Evolutionary conservation across 2,797 vertebrate genomes (phyloP).

Genomic region (Falco peregrinus): DNA sequence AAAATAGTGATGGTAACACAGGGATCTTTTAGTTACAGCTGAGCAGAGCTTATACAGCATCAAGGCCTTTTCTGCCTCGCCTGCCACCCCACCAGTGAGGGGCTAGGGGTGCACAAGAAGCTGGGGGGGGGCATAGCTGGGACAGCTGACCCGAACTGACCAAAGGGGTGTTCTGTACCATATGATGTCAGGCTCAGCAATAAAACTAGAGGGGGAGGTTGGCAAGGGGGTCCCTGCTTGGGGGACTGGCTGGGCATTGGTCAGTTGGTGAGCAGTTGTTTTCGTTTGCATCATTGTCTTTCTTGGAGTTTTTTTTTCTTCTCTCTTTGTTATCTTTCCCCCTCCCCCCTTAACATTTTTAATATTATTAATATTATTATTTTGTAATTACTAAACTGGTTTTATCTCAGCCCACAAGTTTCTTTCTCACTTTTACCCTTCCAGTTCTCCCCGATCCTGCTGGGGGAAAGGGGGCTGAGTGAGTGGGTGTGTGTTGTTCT

Average conservation of each 20-base stretch:
- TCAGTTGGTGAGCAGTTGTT: not conserved
- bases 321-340: no score
- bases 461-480: no score
- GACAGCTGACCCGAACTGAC: not conserved
- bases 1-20: not conserved
- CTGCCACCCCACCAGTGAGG: not conserved
- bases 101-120: not conserved
- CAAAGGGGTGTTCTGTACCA: not conserved
- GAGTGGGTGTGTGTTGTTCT: no score
- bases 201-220: not conserved
- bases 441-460: no score
- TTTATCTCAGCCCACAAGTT: not conserved
- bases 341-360: no score
- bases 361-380: no score
- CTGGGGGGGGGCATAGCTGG: not conserved
- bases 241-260: rapidly evolving
- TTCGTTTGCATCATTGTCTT: not conserved
- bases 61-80: not conserved
- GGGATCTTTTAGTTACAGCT: not conserved
- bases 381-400: not conserved
- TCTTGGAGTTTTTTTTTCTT: not conserved
- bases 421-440: no score
- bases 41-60: not conserved
- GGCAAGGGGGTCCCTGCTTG: rapidly evolving
- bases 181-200: no score